phyloP scores from a whole-genome alignment of 37 sponge, comb jelly and placozoan genomes.

The Bolinopsis microptera region DNA sequence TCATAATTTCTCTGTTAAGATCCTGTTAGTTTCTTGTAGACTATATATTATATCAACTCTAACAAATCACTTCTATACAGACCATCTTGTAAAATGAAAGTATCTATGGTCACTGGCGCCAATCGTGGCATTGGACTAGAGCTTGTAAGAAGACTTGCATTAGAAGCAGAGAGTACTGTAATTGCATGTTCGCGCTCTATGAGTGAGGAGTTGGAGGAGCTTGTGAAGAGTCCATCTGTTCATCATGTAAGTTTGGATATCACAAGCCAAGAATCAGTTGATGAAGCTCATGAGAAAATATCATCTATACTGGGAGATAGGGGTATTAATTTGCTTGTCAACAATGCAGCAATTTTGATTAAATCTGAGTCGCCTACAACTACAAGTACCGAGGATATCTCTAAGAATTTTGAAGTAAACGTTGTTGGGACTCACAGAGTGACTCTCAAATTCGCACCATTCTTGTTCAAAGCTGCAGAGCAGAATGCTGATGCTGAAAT shows the following conservation, averaged over 20 bases:
- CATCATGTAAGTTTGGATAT: constrained; percentile 36
- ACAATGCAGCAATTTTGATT: constrained; percentile 47
- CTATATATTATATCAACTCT: too few species aligned
- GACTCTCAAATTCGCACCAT: constrained; percentile 31
- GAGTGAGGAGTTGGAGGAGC: constrained; percentile 2
- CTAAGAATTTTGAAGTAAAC: constrained; percentile 46
- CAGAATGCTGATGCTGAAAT: neutral
- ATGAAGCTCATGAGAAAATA: constrained; percentile 12
- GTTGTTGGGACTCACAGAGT: constrained; percentile 58
- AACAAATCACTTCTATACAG: too few species aligned
- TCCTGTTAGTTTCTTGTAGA: too few species aligned
- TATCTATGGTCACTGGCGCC: constrained; percentile 39
- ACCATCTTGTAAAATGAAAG: too few species aligned
- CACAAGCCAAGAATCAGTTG: constrained; percentile 21
- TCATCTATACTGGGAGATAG: neutral
- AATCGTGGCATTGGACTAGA: constrained; percentile 58
- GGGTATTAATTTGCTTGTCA: constrained; percentile 33
- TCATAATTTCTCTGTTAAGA: too few species aligned
- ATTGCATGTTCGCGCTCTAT: constrained; percentile 40
- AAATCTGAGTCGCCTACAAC: constrained; percentile 12
- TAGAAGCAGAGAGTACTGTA: neutral
- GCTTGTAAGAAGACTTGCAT: constrained; percentile 11
- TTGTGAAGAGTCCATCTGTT: neutral
- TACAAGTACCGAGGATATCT: constrained; percentile 38
- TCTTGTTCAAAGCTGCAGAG: constrained; percentile 13